Percentiles rank a stretch among this genome's conserved stretches.
Conservation (phyloP, 1,140 invertebrate genomes). For the Drosophila takahashii region DNA sequence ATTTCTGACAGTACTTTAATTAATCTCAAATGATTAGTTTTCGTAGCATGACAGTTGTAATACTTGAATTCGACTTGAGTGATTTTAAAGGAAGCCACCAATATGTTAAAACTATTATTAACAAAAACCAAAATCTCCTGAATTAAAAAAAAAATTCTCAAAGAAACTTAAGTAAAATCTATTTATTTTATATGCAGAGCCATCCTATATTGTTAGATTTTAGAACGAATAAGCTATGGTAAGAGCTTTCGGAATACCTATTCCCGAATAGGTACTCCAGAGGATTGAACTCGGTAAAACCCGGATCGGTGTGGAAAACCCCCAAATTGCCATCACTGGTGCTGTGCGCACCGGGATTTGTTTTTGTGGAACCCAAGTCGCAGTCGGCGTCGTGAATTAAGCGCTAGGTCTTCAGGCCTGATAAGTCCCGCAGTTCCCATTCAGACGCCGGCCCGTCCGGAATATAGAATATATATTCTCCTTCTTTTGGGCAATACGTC, state of each 20-base stretch:
- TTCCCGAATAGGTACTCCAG: not conserved
- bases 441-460: slow-evolving; percentile 47
- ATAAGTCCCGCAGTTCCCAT: slow-evolving; percentile 55
- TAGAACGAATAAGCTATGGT: not conserved
- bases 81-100: no score
- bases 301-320: not conserved
- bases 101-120: no score
- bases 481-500: slow-evolving; percentile 2
- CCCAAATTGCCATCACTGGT: slow-evolving; percentile 29
- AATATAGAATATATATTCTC: slow-evolving; percentile 31
- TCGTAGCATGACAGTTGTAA: no score
- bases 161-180: no score
- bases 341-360: slow-evolving; percentile 67
- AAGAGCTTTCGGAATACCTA: not conserved
- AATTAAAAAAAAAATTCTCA: no score
- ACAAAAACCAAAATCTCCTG: no score
- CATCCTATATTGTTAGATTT: no score
- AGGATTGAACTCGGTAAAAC: not conserved
- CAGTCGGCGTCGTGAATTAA: slow-evolving; percentile 60
- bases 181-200: no score
- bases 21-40: no score
- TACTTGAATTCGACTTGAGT: no score
- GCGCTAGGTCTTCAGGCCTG: slow-evolving; percentile 70
- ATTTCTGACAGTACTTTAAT: no score
- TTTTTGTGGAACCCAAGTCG: slow-evolving; percentile 52